A percentile compares a stretch with the other conserved stretches of the same genome.
phyloP scores from a whole-genome alignment of 2,888 invertebrate genomes.

The Heliconius ismenius region DNA sequence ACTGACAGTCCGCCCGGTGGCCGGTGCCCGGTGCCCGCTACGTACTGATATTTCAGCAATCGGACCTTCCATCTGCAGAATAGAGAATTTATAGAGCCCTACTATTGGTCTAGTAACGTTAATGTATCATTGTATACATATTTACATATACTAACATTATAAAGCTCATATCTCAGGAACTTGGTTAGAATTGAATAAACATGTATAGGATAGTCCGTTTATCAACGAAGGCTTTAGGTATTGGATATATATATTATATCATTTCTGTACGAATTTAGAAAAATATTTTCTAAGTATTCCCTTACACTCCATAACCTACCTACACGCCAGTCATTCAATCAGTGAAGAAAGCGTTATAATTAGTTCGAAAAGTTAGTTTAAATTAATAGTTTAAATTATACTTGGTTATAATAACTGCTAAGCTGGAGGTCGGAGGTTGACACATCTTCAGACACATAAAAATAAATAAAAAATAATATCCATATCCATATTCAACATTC shows the following conservation, averaged over 20 bases:
- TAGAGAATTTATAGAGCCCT: slow-evolving; percentile 41
- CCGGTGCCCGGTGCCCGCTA: slow-evolving; percentile 39
- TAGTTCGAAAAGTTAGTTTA: not conserved
- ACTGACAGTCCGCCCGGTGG: slow-evolving; percentile 36
- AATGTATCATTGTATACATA: not conserved
- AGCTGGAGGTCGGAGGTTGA: not conserved
- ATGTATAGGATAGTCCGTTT: too few species aligned
- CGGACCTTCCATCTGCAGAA: slow-evolving; percentile 50
- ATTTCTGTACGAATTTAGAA: too few species aligned
- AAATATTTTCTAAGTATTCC: too few species aligned
- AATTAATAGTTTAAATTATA: not conserved
- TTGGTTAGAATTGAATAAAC: too few species aligned
- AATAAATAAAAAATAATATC: slow-evolving; percentile 7
- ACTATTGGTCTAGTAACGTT: slow-evolving; percentile 30
- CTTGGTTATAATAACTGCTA: not conserved
- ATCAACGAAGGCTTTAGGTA: too few species aligned
- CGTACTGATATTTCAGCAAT: slow-evolving; percentile 58
- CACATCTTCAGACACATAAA: not conserved
- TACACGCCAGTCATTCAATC: too few species aligned
- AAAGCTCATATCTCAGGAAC: too few species aligned
- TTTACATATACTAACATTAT: not conserved
- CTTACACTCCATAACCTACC: too few species aligned
- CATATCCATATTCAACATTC: slow-evolving; percentile 1
- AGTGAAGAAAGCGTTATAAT: not conserved
- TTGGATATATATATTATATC: too few species aligned